Base-by-base conservation (phyloP, 2,888 invertebrate species). In the Blastobasis adustella region DNA sequence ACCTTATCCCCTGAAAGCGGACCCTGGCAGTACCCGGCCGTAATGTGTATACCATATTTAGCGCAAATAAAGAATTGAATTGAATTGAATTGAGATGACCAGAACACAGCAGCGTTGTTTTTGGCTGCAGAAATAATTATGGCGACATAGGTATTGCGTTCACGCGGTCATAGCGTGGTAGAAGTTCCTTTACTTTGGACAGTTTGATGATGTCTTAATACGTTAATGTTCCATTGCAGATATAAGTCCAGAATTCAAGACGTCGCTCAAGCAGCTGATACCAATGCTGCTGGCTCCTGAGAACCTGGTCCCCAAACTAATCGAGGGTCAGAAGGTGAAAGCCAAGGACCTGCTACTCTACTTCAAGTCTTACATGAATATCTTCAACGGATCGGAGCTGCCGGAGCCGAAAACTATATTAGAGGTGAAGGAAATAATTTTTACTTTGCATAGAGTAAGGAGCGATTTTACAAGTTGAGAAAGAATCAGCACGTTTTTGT, bases 361-460 rank as follows among this genome's bases (percentile, higher is more conserved):
- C 89, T 98, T 99, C 88, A 97, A 97, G 82, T 96, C 97, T 9
- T 99, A 99, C 76, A 96, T 98, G 83, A 95, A 95, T 74, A 96
- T 99, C 62, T 99, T 98, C 83, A 97, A 97, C 80, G 98, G 98
- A 39, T 96, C 96, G 70, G 97, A 98, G 74, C 88, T 99, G 63
- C 99, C 99, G 0, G 98, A 99, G 82, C 99, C 99, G 0, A 99
- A 98, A 83, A 97, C 97, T 55, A 98, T 99, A 95, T 91, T 99
- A 61, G 95, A 96, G 89, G 97, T 96, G 23, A 23, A 23, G 23
- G 23, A 23, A 23, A 23, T 23, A 2, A 23, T 23, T 23, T 23
- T 23, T 23, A 23, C 3, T 23, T 23, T 23, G 23, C 23, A 23
- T 23, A 23, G 23, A 23, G 23, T 23, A 23, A 23, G 23, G 23